phyloP scores from a whole-genome alignment of 2,888 invertebrate species.

The Aphodius granarius region DNA sequence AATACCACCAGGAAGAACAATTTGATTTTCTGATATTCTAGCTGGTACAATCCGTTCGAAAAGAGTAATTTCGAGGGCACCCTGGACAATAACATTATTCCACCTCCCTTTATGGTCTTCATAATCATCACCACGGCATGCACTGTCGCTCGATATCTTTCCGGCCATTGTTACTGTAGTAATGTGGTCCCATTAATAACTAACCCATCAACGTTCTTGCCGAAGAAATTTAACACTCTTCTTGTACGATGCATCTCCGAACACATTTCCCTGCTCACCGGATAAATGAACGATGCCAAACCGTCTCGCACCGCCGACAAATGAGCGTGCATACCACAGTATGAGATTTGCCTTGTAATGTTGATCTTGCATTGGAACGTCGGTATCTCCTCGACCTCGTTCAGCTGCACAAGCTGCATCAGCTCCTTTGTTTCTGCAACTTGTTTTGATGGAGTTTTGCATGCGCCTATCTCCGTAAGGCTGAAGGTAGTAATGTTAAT shows the following conservation, averaged over 20 bases:
- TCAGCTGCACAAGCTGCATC: constrained; percentile 6
- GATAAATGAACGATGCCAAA: not conserved
- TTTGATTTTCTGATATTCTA: constrained; percentile 11
- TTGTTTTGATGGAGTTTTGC: not conserved
- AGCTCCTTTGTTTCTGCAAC: not conserved
- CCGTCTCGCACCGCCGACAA: constrained; percentile 6
- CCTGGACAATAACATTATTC: constrained; percentile 10
- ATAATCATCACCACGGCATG: constrained; percentile 2
- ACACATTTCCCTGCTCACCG: not conserved
- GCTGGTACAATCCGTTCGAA: not conserved
- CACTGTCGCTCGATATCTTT: constrained; percentile 6
- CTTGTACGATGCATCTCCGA: constrained; percentile 11
- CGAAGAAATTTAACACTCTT: not conserved
- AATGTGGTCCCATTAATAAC: constrained; percentile 8
- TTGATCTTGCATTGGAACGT: constrained; percentile 15
- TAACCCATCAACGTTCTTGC: constrained; percentile 10
- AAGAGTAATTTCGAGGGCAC: constrained; percentile 10
- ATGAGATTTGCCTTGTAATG: not conserved
- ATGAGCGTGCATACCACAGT: constrained; percentile 17
- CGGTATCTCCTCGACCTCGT: constrained; percentile 3
- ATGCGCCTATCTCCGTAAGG: constrained; percentile 3
- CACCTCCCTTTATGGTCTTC: constrained; percentile 16
- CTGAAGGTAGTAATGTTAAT: constrained; percentile 13
- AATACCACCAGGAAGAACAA: constrained; percentile 11
- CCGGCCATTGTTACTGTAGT: constrained; percentile 13